phyloP scores from a whole-genome alignment of 2,113 vertebrate species.

The Salvelinus fontinalis region DNA sequence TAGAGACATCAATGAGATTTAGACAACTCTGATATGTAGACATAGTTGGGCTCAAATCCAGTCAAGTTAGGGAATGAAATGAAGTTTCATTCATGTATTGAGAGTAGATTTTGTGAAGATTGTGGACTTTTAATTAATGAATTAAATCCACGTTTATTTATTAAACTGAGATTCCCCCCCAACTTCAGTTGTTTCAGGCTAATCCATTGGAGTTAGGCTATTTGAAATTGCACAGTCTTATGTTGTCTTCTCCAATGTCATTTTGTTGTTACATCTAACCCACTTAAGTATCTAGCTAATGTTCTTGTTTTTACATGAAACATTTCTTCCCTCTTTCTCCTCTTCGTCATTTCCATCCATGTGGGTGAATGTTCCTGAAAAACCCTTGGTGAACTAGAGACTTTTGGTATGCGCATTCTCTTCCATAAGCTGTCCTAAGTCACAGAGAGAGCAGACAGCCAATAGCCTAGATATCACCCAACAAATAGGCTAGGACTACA shows the following conservation, averaged over 20 bases:
- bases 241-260: constrained; percentile 43
- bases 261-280: constrained; percentile 50
- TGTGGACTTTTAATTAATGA: neutral
- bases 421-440: constrained; percentile 78
- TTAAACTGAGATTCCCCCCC: neutral
- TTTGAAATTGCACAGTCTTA: constrained; percentile 2
- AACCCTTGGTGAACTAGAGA: constrained; percentile 85
- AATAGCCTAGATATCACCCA: neutral
- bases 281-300: constrained; percentile 54
- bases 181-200: too few relatives aligned
- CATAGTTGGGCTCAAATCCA: neutral
- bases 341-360: constrained; percentile 83
- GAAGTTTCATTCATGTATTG: neutral
- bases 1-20: too few relatives aligned
- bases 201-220: too few relatives aligned
- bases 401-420: constrained; percentile 83
- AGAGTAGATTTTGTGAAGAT: neutral
- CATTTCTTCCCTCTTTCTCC: constrained; percentile 73
- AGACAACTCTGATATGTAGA: neutral
- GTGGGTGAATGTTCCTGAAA: constrained; percentile 86
- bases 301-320: constrained; percentile 64
- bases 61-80: neutral
- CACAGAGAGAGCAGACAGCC: constrained; percentile 54
- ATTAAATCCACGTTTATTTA: neutral
- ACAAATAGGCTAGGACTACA: neutral